Conservation (phyloP, 2,113 vertebrate genomes). For the Salvator merianae region DNA sequence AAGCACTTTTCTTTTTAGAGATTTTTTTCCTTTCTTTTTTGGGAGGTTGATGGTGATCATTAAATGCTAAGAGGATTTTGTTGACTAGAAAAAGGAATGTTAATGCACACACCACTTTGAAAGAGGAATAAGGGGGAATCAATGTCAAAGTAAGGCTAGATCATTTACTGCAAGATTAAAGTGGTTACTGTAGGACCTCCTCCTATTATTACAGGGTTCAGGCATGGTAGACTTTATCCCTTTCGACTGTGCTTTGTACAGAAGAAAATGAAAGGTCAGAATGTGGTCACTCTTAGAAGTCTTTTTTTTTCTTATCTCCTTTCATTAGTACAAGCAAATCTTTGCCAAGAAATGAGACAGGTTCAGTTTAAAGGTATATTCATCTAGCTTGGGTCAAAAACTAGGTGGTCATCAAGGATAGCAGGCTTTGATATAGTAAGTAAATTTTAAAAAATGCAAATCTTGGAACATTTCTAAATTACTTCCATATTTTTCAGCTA, state of each 20-base stretch:
- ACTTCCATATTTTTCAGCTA: too few species aligned
- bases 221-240: slow-evolving; percentile 22
- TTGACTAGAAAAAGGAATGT: slow-evolving; percentile 57
- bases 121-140: slow-evolving; percentile 25
- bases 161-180: slow-evolving; percentile 62
- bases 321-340: not conserved
- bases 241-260: slow-evolving; percentile 16
- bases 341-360: not conserved
- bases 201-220: slow-evolving; percentile 27
- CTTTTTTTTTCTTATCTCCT: not conserved
- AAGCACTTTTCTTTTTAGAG: slow-evolving; percentile 44
- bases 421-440: too few species aligned
- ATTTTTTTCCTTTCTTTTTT: slow-evolving; percentile 26
- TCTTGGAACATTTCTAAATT: too few species aligned
- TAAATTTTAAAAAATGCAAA: too few species aligned
- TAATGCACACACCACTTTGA: slow-evolving; percentile 49
- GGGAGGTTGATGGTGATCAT: slow-evolving; percentile 50
- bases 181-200: slow-evolving; percentile 41
- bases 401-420: too few species aligned
- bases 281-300: not conserved
- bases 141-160: slow-evolving; percentile 39
- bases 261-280: not conserved
- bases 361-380: not conserved
- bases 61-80: slow-evolving; percentile 69
- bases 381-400: not conserved